Conservation (phyloP, 1,140 invertebrate genomes). For the Meloidogyne floridensis region DNA sequence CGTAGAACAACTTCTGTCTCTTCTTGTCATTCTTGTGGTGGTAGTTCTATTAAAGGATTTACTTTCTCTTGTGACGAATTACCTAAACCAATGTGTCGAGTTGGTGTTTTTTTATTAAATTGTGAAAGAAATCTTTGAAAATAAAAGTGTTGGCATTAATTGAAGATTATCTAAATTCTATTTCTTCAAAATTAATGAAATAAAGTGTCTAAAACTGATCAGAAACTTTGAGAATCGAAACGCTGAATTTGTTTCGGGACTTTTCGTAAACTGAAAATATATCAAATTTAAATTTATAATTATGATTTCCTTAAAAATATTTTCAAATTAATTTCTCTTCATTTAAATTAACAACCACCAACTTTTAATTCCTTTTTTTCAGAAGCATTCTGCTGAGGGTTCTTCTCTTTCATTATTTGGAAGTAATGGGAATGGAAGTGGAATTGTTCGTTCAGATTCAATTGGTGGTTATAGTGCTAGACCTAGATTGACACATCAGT, state of each 20-base stretch:
- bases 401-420: slow-evolving; percentile 34
- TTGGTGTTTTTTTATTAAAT: neutral
- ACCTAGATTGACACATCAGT: slow-evolving; percentile 14
- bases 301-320: no score
- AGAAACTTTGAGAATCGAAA: no score
- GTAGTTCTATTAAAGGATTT: slow-evolving; percentile 19
- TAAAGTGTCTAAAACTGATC: no score
- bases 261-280: no score
- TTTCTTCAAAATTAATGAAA: no score
- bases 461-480: slow-evolving; percentile 19
- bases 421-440: slow-evolving; percentile 33
- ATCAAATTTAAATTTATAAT: no score
- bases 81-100: slow-evolving; percentile 47
- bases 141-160: no score
- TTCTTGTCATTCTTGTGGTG: slow-evolving; percentile 20
- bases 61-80: slow-evolving; percentile 39
- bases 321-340: no score
- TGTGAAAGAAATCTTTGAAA: neutral
- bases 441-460: slow-evolving; percentile 25
- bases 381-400: slow-evolving; percentile 35
- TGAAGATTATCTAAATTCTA: no score
- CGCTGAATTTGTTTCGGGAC: no score
- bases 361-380: neutral
- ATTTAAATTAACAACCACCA: no score
- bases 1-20: slow-evolving; percentile 21